Percentiles rank a stretch among this genome's conserved stretches.
phyloP scores from a whole-genome alignment of 2,888 invertebrate species.

The Euplexia lucipara region DNA sequence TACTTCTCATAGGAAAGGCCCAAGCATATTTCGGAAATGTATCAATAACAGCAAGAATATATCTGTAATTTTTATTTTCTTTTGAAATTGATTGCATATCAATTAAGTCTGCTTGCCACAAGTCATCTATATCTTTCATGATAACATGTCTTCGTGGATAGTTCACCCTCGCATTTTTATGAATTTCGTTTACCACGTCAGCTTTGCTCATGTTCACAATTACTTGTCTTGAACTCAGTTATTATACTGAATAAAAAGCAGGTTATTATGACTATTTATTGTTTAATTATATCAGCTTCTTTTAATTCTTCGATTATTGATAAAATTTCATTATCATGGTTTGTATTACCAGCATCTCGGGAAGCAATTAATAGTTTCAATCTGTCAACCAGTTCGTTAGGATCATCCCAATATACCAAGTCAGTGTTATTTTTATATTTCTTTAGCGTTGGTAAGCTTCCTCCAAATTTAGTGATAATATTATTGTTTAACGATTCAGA shows the following conservation, averaged over 20 bases:
- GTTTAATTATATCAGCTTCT: not conserved
- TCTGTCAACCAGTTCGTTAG: conserved; percentile 1
- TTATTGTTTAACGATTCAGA: not conserved
- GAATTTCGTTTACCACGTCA: not conserved
- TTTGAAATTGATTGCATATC: too few relatives aligned
- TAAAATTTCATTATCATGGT: too few relatives aligned
- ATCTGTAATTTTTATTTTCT: too few relatives aligned
- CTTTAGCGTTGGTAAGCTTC: not conserved
- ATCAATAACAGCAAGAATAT: too few relatives aligned
- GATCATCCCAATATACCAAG: too few relatives aligned
- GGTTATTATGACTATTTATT: too few relatives aligned
- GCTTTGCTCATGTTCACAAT: not conserved
- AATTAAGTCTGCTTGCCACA: too few relatives aligned
- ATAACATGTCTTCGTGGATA: too few relatives aligned
- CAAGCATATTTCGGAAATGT: conserved; percentile 5
- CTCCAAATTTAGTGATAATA: not conserved
- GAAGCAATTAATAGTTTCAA: not conserved
- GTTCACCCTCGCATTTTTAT: too few relatives aligned
- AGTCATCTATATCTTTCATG: too few relatives aligned
- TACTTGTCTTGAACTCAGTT: not conserved
- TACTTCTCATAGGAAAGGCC: conserved; percentile 1
- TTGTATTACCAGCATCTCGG: not conserved
- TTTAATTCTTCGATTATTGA: conserved; percentile 7
- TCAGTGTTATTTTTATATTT: not conserved
- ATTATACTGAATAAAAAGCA: too few relatives aligned